A percentile compares a stretch with the other conserved stretches of the same genome.
phyloP scores from a whole-genome alignment of 2,888 invertebrate genomes.

The Yponomeuta sedellus region DNA sequence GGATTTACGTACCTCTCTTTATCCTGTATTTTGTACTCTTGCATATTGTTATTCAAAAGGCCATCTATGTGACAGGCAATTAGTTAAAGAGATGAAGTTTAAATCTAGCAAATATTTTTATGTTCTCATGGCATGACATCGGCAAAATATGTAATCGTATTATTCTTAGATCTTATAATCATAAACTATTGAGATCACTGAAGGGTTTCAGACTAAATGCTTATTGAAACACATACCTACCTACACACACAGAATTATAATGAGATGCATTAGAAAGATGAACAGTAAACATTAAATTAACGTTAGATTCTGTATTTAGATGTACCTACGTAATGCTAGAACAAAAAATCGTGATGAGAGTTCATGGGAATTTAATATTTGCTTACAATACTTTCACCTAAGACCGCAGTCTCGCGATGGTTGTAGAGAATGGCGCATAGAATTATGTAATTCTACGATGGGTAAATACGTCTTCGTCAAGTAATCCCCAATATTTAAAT shows the following conservation, averaged over 20 bases:
- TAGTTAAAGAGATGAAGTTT: not conserved
- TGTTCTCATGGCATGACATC: too few species aligned
- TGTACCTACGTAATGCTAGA: not conserved
- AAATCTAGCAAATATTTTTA: not conserved
- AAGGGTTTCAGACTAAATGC: not conserved
- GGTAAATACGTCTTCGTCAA: not conserved
- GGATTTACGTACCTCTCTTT: constrained; percentile 1
- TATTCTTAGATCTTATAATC: not conserved
- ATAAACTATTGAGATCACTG: not conserved
- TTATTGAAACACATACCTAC: not conserved
- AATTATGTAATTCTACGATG: constrained; percentile 14
- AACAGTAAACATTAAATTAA: not conserved
- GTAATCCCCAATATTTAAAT: constrained; percentile 6
- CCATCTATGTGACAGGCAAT: not conserved
- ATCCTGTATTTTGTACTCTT: constrained; percentile 5
- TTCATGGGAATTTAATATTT: constrained; percentile 16
- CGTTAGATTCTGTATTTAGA: not conserved
- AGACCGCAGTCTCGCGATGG: constrained; percentile 13
- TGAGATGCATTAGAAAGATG: not conserved
- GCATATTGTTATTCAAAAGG: constrained; percentile 8
- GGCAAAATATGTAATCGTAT: too few species aligned
- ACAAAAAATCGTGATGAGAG: constrained; percentile 11
- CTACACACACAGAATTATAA: not conserved
- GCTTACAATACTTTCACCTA: constrained; percentile 15
- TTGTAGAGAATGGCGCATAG: constrained; percentile 4